These are phyloP conservation scores for Mus musculus DNA, from an alignment of 2,113 vertebrate genomes.

Conservation along the genomic window GRCm39 chr11:44882501-44883000, in stretches of 20 bases:
- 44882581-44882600: neutral
- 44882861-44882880: conserved; percentile 78
- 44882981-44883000: neutral
- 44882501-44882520: no score
- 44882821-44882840: conserved; percentile 59
- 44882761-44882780: conserved; percentile 69
- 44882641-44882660: neutral
- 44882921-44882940: conserved; percentile 79
- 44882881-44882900: conserved; percentile 66
- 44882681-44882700: neutral
- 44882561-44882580: no score
- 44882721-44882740: conserved; percentile 55
- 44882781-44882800: conserved; percentile 48
- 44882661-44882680: neutral
- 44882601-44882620: neutral
- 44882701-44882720: neutral
- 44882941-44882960: conserved; percentile 67
- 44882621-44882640: neutral
- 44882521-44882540: no score
- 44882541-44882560: no score
- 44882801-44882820: conserved; percentile 55
- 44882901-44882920: conserved; percentile 72
- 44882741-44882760: conserved; percentile 47
- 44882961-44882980: conserved; percentile 78
- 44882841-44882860: conserved; percentile 76